A percentile compares a stretch with the other conserved stretches of the same genome.
Evolutionary conservation across 2,888 invertebrate genomes (phyloP).

Genomic region (Clunio marinus): DNA sequence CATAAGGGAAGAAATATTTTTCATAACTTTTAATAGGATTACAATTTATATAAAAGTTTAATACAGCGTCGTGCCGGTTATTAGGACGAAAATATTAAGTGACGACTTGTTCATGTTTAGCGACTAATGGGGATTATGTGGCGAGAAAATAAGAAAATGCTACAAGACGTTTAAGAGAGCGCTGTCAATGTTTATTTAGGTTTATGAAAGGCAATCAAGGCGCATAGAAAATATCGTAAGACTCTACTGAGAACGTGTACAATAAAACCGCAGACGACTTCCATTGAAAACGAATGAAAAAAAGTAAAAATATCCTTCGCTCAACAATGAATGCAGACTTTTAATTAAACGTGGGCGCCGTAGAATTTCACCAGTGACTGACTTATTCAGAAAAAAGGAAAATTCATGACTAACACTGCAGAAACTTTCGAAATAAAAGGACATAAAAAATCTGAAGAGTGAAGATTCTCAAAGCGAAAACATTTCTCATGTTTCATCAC

Average conservation of each 20-base stretch:
- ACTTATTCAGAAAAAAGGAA: too few relatives aligned
- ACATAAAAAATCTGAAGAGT: too few relatives aligned
- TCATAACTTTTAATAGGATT: constrained; percentile 14
- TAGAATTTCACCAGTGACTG: not conserved
- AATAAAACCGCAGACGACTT: constrained; percentile 14
- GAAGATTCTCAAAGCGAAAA: too few relatives aligned
- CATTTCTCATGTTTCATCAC: too few relatives aligned
- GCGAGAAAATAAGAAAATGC: not conserved
- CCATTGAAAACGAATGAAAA: not conserved
- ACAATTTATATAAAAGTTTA: not conserved
- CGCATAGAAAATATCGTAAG: constrained; percentile 18
- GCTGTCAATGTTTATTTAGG: constrained; percentile 11
- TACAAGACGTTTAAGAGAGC: not conserved
- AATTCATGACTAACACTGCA: too few relatives aligned
- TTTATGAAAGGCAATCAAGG: not conserved
- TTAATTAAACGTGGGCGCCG: constrained; percentile 32
- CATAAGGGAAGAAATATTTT: not conserved
- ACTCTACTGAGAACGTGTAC: not conserved
- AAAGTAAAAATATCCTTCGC: not conserved
- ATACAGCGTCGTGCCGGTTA: not conserved
- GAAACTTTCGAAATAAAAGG: too few relatives aligned
- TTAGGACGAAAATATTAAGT: too few relatives aligned
- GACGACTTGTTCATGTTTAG: constrained; percentile 7
- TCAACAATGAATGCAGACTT: constrained; percentile 15
- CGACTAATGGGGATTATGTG: constrained; percentile 30